phyloP scores from a whole-genome alignment of 2,888 invertebrate species.

The Napeogenes sylphis region DNA sequence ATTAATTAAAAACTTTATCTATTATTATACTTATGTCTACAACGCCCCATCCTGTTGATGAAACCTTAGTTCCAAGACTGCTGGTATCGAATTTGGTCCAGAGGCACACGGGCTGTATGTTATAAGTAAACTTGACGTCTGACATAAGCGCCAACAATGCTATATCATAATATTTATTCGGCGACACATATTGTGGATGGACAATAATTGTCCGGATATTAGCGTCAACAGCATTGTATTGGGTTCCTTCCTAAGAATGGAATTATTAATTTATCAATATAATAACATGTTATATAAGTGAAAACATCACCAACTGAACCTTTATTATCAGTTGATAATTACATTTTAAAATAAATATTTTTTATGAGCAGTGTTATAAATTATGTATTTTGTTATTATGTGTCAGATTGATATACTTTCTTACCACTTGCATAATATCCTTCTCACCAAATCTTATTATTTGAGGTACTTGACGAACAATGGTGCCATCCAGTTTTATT shows the following conservation, averaged over 20 bases:
- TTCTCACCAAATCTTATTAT: slow-evolving; percentile 53
- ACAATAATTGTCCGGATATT: slow-evolving; percentile 33
- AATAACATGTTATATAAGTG: no score
- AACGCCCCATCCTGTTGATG: slow-evolving; percentile 37
- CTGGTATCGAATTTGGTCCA: slow-evolving; percentile 26
- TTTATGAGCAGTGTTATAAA: no score
- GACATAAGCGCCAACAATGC: slow-evolving; percentile 28
- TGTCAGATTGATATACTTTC: slow-evolving; percentile 13
- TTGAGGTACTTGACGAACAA: slow-evolving; percentile 37
- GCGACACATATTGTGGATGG: slow-evolving; percentile 36
- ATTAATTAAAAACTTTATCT: no score
- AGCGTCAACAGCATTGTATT: slow-evolving; percentile 25
- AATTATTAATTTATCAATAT: background rate
- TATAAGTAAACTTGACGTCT: slow-evolving; percentile 24
- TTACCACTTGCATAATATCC: slow-evolving; percentile 38
- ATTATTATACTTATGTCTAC: slow-evolving; percentile 2
- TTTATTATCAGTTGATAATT: no score
- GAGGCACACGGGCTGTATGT: slow-evolving; percentile 36
- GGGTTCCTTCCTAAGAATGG: background rate
- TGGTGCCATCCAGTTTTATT: slow-evolving; percentile 29
- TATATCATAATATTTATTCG: slow-evolving; percentile 40
- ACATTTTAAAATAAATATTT: no score
- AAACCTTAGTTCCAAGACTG: slow-evolving; percentile 19
- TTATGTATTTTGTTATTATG: slow-evolving; percentile 5
- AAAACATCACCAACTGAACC: no score